phyloP scores from a whole-genome alignment of 2,888 invertebrate genomes.

The Lysandra bellargus region DNA sequence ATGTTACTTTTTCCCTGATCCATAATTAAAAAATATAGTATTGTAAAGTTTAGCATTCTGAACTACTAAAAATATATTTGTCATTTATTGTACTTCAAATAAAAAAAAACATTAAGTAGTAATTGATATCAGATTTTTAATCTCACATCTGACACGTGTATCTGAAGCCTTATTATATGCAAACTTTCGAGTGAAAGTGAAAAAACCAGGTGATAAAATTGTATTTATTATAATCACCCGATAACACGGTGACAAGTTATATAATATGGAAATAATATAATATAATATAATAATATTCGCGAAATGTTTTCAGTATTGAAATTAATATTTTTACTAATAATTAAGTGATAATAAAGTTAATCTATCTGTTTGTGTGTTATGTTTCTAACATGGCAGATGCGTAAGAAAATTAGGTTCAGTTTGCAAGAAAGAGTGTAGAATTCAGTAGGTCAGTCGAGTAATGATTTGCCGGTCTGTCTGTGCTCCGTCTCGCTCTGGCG shows the following conservation, averaged over 20 bases:
- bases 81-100: background rate
- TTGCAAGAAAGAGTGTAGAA: slow-evolving; percentile 79
- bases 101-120: background rate
- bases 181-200: slow-evolving; percentile 7
- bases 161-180: background rate
- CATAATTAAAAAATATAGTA: no score
- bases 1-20: no score
- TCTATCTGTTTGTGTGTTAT: background rate
- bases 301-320: no score
- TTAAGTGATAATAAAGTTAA: background rate
- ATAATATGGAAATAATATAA: background rate
- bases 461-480: slow-evolving; percentile 70
- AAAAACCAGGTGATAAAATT: slow-evolving; percentile 12
- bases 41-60: no score
- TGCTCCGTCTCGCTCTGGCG: slow-evolving; percentile 51
- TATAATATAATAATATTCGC: background rate
- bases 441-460: slow-evolving; percentile 81
- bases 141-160: background rate
- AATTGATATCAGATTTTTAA: background rate
- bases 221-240: background rate
- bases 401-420: slow-evolving; percentile 78
- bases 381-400: slow-evolving; percentile 63
- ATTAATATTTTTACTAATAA: background rate
- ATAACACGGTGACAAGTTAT: slow-evolving; percentile 34
- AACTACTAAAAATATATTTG: no score